Base-by-base conservation (phyloP, 1,140 invertebrate genomes). In the Zaprionus ornatus region DNA sequence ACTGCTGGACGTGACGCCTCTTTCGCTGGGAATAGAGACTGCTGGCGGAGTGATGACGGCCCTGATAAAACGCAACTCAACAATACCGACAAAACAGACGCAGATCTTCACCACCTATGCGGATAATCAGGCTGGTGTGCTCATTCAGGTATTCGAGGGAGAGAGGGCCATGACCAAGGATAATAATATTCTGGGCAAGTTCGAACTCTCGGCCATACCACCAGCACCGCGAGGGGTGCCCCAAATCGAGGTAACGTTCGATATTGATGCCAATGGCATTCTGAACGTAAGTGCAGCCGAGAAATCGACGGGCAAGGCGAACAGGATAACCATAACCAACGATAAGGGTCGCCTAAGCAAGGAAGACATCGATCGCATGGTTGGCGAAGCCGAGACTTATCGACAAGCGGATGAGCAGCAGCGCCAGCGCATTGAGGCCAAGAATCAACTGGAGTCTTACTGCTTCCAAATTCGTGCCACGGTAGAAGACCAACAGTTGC, bases 271-370 rank as follows among this genome's bases (percentile, higher is more conserved):
- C 37, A 97, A 98, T 90, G 97, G 97, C 90, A 97, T 97, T 80
- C 93, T 97, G 35, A 97, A 97, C 84, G 97, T 98, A 1, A 97
- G 96, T 1, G 98, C 97, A 3, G 93, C 96, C 7, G 98, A 98
- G 92, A 98, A 96, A 93, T 98, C 96, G 0, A 99, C 98, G 55
- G 98, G 98, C 80, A 98, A 98, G 92, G 97, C 98, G 88, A 99
- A 99, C 93, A 98, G 99, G 93, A 99, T 99, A 92, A 99, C 98
- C 15, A 99, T 99, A 81, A 99, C 97, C 82, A 99, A 99, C 88
- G 98, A 99, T 93, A 99, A 99, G 93, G 98, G 98, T 57, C 96
- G 98, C 73, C 95, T 99, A 1, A 96, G 95, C 90, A 99, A 99
- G 93, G 98, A 99, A 90, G 98, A 99, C 74, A 99, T 99, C 82